Conservation (phyloP, 2,888 invertebrate species). For the Clitarchus hookeri region DNA sequence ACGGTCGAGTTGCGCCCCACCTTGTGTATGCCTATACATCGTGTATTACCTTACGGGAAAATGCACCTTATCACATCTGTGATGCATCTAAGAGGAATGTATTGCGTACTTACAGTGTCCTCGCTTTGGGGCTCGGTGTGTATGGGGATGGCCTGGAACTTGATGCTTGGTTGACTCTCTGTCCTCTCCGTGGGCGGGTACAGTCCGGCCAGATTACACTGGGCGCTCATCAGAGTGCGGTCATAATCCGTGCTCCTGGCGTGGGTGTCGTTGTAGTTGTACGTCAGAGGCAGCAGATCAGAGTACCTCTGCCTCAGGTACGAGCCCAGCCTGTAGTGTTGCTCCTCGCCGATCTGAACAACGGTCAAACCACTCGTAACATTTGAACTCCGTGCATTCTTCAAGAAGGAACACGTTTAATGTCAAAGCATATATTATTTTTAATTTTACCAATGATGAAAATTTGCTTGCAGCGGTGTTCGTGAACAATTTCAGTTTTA, state of each 20-base stretch:
- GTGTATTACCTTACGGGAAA: no score
- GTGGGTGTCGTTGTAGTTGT: conserved; percentile 15
- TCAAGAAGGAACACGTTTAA: no score
- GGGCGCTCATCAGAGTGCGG: conserved; percentile 57
- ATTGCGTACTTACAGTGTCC: conserved; percentile 45
- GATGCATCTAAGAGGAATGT: no score
- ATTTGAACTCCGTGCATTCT: no score
- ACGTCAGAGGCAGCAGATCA: neutral
- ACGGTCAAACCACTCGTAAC: no score
- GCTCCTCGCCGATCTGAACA: conserved; percentile 16
- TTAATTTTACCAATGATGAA: no score
- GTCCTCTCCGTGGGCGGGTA: conserved; percentile 48
- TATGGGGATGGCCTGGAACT: conserved; percentile 60
- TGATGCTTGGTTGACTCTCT: conserved; percentile 46
- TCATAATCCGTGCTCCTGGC: conserved; percentile 55
- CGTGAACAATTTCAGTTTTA: no score
- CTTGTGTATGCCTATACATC: no score
- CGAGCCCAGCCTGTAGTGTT: conserved; percentile 15
- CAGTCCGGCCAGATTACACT: conserved; percentile 54
- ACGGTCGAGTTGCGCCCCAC: no score
- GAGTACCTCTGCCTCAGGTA: conserved; percentile 1
- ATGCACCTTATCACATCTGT: no score
- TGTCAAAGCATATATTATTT: no score
- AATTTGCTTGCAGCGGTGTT: no score
- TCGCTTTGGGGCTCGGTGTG: conserved; percentile 53